A percentile compares a stretch with the other conserved stretches of the same genome.
phyloP scores from a whole-genome alignment of 2,797 vertebrate species.

The Brachymystax lenok region DNA sequence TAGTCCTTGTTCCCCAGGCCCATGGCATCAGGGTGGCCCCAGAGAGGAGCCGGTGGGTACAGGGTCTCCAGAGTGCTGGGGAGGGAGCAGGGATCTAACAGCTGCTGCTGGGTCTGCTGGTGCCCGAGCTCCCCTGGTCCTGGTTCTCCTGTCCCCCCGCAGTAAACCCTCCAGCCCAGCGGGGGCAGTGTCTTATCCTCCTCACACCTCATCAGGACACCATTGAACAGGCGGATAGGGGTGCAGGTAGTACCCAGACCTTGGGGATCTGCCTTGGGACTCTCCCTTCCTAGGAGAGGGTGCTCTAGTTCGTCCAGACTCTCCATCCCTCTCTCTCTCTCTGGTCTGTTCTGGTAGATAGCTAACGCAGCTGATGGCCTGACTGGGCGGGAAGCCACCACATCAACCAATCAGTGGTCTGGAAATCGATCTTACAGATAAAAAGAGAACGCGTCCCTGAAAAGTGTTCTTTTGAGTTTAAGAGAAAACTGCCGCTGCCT shows the following conservation, averaged over 20 bases:
- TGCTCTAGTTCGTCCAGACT: constrained; percentile 82
- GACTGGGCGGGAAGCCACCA: constrained; percentile 15
- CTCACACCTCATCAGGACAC: constrained; percentile 73
- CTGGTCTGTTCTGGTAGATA: background rate
- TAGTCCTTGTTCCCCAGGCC: constrained; percentile 78
- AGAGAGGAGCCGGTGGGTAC: constrained; percentile 71
- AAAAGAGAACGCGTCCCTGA: constrained; percentile 11
- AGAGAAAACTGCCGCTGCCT: constrained; percentile 54
- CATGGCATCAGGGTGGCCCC: constrained; percentile 71
- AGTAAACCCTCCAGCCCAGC: constrained; percentile 67
- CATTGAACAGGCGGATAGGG: constrained; percentile 60
- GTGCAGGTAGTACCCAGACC: constrained; percentile 35
- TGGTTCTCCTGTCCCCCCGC: constrained; percentile 54
- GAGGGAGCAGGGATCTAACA: constrained; percentile 79
- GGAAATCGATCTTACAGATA: constrained; percentile 34
- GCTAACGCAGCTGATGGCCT: too few relatives aligned
- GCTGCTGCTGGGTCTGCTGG: constrained; percentile 71
- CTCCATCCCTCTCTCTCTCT: constrained; percentile 71
- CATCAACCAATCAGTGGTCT: constrained; percentile 59
- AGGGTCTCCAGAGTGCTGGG: constrained; percentile 73
- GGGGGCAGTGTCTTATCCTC: constrained; percentile 73
- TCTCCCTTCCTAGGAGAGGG: constrained; percentile 78
- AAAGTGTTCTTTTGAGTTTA: constrained; percentile 29
- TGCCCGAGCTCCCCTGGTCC: constrained; percentile 59
- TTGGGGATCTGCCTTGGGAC: constrained; percentile 46